Evolutionary conservation across 2,113 vertebrate genomes (phyloP), one percentile per base, ranked within the genome.

Genomic region (Alethe diademata): DNA sequence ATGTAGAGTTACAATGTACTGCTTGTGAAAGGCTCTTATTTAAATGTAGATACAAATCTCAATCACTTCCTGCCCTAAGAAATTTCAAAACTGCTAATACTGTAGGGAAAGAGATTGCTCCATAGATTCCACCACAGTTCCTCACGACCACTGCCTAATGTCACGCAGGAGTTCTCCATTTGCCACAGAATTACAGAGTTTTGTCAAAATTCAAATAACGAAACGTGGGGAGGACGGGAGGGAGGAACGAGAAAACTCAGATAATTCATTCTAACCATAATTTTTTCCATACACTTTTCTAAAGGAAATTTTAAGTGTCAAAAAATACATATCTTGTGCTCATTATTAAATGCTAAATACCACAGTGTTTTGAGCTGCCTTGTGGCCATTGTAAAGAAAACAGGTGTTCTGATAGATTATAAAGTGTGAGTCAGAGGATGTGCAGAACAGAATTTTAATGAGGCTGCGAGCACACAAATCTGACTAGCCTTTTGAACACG

Each of bases 331-430:
- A 98, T 98, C 98, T 98, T 96, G 91, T 97, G 98, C 98, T 98
- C 97, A 98, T 98, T 98, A 98, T 98, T 98, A 98, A 98, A 98
- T 98, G 98, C 98, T 98, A 98, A 98, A 98, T 98, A 98, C 97
- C 98, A 98, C 96, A 98, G 98, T 98, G 98, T 98, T 98, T 98
- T 98, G 98, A 98, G 98, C 97, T 98, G 98, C 98, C 98, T 98
- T 96, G 97, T 98, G 98, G 98, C 98, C 97, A 98, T 98, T 98
- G 98, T 98, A 98, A 98, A 98, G 98, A 98, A 98, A 98, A 98
- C 98, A 98, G 98, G 98, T 98, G 98, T 98, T 98, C 98, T 97
- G 97, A 98, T 98, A 98, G 98, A 98, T 98, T 98, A 98, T 98
- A 97, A 98, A 98, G 98, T 97, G 98, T 97, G 97, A 98, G 98